Base-by-base conservation (phyloP, 2,888 invertebrate genomes). In the Acanthopleura granulata region DNA sequence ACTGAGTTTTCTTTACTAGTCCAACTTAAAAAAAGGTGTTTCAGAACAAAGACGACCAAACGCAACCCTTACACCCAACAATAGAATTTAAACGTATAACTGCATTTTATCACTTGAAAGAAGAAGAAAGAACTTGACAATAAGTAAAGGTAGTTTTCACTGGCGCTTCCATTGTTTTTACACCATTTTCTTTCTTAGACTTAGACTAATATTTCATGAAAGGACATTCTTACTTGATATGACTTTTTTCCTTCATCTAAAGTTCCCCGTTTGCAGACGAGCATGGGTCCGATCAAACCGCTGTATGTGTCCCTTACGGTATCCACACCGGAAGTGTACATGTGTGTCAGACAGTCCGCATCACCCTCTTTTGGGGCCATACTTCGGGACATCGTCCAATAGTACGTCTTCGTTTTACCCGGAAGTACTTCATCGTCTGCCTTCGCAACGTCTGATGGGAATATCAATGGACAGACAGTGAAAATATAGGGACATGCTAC, bases 311-410 rank as follows among this genome's bases (percentile, higher is more conserved):
- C 77, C 49, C 74, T 72, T 14, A 77, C 62, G 25, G 62, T 49
- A 73, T 77, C 74, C 9, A 76, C 72, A n/a, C 50, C 66, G 40
- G 77, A 77, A n/a, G 74, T 72, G 62, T 77, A 77, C 72, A 76
- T 76, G 25, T 62, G 50, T 15, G 76, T 79, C 29, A 78, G 70
- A 29, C 81, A 81, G 50, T 74, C 73, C 15, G 80, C 78, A 22
- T 80, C 80, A 49, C 73, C 69, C 9, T 73, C 51, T 16, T 74
- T 75, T 9, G 80, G 80, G 14, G 74, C 78, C 69, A 81, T 76
- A 6, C 62, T 50, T n/a, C 72, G 75, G 6, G 81, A 72, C 16
- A 81, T 74, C 18, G 25, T 72, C 79, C 79, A 81, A 49, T 73
- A 75, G 30, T 76, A 76, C 6, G 79, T 77, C 30, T 62, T 62